Evolutionary conservation across 2,797 vertebrate genomes (phyloP), one percentile per base, ranked within the genome.

Genomic region (Eulemur albifrons): DNA sequence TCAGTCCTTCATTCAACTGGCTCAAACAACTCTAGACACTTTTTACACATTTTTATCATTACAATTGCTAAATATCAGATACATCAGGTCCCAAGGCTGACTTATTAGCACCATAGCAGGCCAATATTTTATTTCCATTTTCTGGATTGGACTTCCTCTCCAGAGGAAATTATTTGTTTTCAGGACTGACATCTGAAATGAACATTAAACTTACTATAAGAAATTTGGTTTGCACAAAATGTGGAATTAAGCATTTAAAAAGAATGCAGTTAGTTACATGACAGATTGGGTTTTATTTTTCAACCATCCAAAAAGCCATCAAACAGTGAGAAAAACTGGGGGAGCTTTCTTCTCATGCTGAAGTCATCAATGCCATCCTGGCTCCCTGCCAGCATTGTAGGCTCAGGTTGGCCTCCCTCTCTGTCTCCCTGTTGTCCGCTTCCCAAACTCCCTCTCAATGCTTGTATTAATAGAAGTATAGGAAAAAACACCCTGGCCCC

Each of bases 241-340:
- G 40, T 89, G 48, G 50, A 94, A 96, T 82, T 96, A 94, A 95
- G 54, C 65, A 84, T 7, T 96, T 94, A 96, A 95, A 96, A 89
- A 7, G 30, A 90, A 90, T 85, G 94, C 52, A 76, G 35, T 93
- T 96, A 76, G 93, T 92, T 93, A 85, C 38, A 96, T 84, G 90
- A 96, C 87, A 96, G 90, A 94, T 96, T 93, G 93, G 20, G 27
- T 94, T 96, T 97, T 97, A 93, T 96, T 97, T 95, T 96, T 76
- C 92, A 94, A 69, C 63, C 70, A 94, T 77, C 65, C 52, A 86
- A 96, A 97, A 96, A 87, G 40, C 86, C 70, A 93, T 97, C 70
- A 96, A 97, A 82, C 63, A 88, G 88, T 83, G 54, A 95, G 43
- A 89, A 32, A 97, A 96, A 96, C n/a, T 93, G 12, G n/a, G n/a